phyloP scores from a whole-genome alignment of 2,888 invertebrate genomes.

The Apomyelois bistriatella region DNA sequence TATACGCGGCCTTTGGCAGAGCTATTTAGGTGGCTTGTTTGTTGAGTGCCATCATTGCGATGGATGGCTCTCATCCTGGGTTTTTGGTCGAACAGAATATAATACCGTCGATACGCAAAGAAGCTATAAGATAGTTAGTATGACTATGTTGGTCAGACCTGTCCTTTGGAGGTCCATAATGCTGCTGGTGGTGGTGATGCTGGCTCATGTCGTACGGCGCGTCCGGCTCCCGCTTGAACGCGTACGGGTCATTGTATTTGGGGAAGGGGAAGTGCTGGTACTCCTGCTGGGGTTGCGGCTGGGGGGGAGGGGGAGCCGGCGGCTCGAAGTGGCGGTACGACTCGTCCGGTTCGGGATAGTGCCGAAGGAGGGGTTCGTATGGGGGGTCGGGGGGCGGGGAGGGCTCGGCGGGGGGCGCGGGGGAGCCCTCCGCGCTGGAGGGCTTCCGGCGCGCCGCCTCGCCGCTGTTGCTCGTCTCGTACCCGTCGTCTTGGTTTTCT shows the following conservation, averaged over 20 bases:
- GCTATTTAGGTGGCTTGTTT: too few relatives aligned
- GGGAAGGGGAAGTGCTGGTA: constrained; percentile 70
- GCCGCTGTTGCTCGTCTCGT: constrained; percentile 90
- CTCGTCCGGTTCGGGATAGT: constrained; percentile 31
- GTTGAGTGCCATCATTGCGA: too few relatives aligned
- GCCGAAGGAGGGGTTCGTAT: constrained; percentile 23
- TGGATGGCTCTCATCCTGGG: too few relatives aligned
- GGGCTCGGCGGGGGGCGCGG: constrained; percentile 50
- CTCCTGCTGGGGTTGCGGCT: constrained; percentile 36
- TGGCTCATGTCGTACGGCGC: constrained; percentile 73
- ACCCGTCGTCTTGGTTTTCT: constrained; percentile 93
- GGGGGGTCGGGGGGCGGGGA: constrained; percentile 40
- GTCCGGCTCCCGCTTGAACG: constrained; percentile 65
- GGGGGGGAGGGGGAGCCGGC: constrained; percentile 40
- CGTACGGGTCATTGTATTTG: constrained; percentile 63
- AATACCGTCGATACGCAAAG: too few relatives aligned
- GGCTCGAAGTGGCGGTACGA: constrained; percentile 48
- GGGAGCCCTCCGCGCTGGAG: constrained; percentile 54
- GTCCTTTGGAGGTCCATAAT: constrained; percentile 39
- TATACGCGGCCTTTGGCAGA: too few relatives aligned
- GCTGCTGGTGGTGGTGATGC: constrained; percentile 42
- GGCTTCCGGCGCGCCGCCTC: constrained; percentile 73
- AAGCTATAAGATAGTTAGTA: too few relatives aligned
- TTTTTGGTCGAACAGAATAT: too few relatives aligned
- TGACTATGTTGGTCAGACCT: neutral